Conservation (phyloP, 1,140 invertebrate genomes). For the Papilio xuthus region DNA sequence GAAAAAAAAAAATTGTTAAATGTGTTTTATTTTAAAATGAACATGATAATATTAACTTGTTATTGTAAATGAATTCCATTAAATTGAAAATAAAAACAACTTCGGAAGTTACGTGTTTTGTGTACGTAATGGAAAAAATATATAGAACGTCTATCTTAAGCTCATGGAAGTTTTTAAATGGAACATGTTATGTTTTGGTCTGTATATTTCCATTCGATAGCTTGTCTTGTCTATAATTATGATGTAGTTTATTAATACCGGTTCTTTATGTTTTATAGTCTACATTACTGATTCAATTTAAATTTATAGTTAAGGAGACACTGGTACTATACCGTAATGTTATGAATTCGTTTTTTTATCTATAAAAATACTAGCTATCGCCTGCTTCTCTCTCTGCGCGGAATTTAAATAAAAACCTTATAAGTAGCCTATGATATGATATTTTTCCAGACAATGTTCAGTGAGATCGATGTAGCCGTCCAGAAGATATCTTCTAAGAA, state of each 20-base stretch:
- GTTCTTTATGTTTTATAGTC: not conserved
- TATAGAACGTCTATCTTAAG: not conserved
- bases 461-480: too few species aligned
- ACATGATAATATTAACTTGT: not conserved
- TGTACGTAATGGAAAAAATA: constrained; percentile 7
- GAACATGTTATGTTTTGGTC: not conserved
- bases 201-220: constrained; percentile 9
- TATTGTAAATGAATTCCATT: not conserved
- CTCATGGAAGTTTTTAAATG: constrained; percentile 3
- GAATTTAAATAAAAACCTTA: too few species aligned
- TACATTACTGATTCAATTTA: not conserved
- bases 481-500: too few species aligned
- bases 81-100: not conserved
- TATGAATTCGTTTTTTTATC: too few species aligned
- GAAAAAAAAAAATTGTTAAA: too few species aligned
- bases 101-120: not conserved
- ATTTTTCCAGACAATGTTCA: too few species aligned
- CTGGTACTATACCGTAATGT: too few species aligned
- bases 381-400: too few species aligned
- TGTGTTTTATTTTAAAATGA: not conserved
- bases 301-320: too few species aligned
- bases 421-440: too few species aligned
- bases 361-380: too few species aligned
- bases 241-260: not conserved
- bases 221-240: not conserved